phyloP scores from a whole-genome alignment of 2,888 invertebrate species.

The Rhagonycha lutea region DNA sequence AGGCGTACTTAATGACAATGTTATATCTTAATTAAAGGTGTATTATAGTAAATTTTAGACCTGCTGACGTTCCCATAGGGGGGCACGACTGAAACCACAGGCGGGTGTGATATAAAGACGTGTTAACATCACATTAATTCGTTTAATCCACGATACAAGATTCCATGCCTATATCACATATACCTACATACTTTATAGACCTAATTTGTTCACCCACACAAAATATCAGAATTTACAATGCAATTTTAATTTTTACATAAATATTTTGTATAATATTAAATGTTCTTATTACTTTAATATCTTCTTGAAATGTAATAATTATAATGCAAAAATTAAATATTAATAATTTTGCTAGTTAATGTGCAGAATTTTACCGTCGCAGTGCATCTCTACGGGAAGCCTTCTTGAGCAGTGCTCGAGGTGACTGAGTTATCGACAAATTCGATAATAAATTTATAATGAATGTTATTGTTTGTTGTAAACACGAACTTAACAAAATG shows the following conservation, averaged over 20 bases:
- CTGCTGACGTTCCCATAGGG: constrained; percentile 28
- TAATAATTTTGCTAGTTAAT: not conserved
- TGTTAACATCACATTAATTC: constrained; percentile 49
- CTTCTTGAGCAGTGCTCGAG: not conserved
- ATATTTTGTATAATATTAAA: not conserved
- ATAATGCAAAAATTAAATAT: not conserved
- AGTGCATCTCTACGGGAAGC: not conserved
- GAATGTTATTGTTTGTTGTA: not conserved
- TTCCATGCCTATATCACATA: constrained; percentile 34
- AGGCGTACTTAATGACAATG: not conserved
- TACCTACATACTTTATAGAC: constrained; percentile 27
- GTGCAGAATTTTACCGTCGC: not conserved
- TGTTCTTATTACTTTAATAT: not conserved
- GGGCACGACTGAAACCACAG: constrained; percentile 39
- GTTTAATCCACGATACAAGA: constrained; percentile 41
- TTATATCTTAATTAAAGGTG: not conserved
- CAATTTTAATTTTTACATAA: constrained; percentile 4
- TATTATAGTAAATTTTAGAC: constrained; percentile 10
- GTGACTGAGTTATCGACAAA: not conserved
- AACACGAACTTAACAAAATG: not conserved
- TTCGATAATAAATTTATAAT: too few relatives aligned
- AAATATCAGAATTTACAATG: constrained; percentile 12
- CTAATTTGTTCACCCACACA: constrained; percentile 35
- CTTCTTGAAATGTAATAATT: not conserved
- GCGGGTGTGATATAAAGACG: constrained; percentile 47